Evolutionary conservation across 2,888 invertebrate genomes (phyloP).

Genomic region (Arge pagana): DNA sequence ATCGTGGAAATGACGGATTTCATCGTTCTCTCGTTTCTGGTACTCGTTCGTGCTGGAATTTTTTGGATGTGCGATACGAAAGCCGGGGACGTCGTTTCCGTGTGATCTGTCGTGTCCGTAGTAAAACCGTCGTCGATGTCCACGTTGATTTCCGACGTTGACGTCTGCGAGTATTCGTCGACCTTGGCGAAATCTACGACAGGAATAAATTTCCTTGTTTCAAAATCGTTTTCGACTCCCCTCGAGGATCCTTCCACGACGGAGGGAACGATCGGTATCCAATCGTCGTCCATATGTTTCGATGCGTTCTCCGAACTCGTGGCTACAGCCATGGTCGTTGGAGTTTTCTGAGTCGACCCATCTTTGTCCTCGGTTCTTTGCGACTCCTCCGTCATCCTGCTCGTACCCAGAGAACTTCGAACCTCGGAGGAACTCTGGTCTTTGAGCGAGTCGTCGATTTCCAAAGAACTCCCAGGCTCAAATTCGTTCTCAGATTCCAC

Average conservation of each 20-base stretch:
- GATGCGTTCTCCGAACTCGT: constrained; percentile 33
- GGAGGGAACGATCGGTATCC: constrained; percentile 40
- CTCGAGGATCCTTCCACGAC: not conserved
- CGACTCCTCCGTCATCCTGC: not conserved
- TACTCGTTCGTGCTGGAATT: constrained; percentile 35
- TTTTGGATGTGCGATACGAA: constrained; percentile 44
- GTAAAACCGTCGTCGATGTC: not conserved
- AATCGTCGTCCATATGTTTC: constrained; percentile 40
- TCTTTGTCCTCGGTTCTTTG: constrained; percentile 34
- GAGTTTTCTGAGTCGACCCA: constrained; percentile 40
- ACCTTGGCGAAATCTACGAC: constrained; percentile 37
- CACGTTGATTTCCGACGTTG: not conserved
- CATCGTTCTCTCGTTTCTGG: constrained; percentile 17
- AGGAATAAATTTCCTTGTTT: constrained; percentile 46
- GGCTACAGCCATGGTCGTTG: too few relatives aligned
- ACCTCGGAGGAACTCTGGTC: not conserved
- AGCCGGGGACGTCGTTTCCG: constrained; percentile 24
- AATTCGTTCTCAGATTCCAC: not conserved
- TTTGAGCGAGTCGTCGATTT: not conserved
- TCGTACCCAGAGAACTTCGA: not conserved
- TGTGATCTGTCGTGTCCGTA: not conserved
- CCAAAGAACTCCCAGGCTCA: not conserved
- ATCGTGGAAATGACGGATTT: constrained; percentile 37
- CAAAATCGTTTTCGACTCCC: too few relatives aligned
- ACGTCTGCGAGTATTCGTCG: constrained; percentile 20